Conservation (phyloP, 2,797 vertebrate species). For the Diplodus puntazzo region DNA sequence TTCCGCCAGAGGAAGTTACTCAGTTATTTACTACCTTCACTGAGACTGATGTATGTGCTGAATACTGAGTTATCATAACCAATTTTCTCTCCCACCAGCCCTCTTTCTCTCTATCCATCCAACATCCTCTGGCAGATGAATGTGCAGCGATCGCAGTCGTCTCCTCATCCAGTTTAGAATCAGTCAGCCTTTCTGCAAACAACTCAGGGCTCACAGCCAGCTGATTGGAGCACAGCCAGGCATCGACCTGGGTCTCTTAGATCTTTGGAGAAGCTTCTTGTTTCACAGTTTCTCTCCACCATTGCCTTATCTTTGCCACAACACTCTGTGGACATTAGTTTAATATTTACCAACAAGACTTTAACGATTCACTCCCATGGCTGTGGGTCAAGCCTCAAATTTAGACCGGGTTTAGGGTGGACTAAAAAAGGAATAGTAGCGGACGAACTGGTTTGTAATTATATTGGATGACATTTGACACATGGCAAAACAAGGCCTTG, state of each 20-base stretch:
- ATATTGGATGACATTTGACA: no score
- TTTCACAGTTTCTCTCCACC: slow-evolving; percentile 25
- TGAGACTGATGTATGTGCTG: slow-evolving; percentile 45
- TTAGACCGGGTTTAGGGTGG: background rate
- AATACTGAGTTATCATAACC: slow-evolving; percentile 44
- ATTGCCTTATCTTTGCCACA: slow-evolving; percentile 17
- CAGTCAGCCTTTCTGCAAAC: slow-evolving; percentile 43
- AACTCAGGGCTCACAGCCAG: slow-evolving; percentile 26
- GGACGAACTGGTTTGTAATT: no score
- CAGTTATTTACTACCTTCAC: slow-evolving; percentile 51
- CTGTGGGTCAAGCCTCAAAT: background rate
- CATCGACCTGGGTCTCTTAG: slow-evolving; percentile 25
- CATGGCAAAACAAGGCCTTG: no score
- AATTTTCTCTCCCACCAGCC: slow-evolving; percentile 30
- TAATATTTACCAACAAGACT: background rate
- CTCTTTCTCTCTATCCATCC: slow-evolving; percentile 27
- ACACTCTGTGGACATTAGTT: background rate
- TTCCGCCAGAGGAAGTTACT: slow-evolving; percentile 26
- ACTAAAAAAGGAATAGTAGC: background rate
- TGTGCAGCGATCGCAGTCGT: slow-evolving; percentile 25
- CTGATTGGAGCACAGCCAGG: slow-evolving; percentile 36
- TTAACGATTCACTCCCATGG: background rate
- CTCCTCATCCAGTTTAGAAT: slow-evolving; percentile 30
- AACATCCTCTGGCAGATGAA: slow-evolving; percentile 40
- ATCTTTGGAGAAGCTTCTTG: slow-evolving; percentile 27